These are phyloP conservation scores for Erannis defoliaria DNA, from an alignment of 2,888 invertebrate genomes.

Conservation along the genomic window DNA sequence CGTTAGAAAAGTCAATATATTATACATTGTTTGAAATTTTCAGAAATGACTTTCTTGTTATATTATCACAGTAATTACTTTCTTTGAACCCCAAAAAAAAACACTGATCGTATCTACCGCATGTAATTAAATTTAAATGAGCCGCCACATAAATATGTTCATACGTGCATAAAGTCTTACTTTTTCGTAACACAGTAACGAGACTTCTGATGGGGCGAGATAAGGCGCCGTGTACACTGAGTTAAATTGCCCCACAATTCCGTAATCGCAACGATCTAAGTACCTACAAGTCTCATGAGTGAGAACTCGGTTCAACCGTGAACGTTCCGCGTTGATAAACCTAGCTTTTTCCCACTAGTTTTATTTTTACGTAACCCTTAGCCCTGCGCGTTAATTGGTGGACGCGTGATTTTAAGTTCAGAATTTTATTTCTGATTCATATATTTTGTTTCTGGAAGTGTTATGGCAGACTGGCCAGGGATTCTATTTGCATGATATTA, in stretches of 20 bases:
- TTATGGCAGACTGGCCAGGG: conserved; percentile 35
- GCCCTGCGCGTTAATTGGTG: conserved; percentile 61
- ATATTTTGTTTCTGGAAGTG: conserved; percentile 32
- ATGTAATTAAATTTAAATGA: conserved; percentile 59
- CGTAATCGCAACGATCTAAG: conserved; percentile 74
- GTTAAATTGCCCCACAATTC: conserved; percentile 71
- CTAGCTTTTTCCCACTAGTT: conserved; percentile 76
- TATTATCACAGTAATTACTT: conserved; percentile 17
- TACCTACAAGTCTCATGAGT: conserved; percentile 48
- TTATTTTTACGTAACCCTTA: conserved; percentile 60
- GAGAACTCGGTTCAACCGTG: conserved; percentile 74
- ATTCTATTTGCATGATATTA: conserved; percentile 38
- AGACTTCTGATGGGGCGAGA: conserved; percentile 56
- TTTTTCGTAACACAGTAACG: conserved; percentile 54
- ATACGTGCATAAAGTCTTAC: conserved; percentile 55
- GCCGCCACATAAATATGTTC: conserved; percentile 44
- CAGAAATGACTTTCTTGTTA: background rate
- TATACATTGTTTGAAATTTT: background rate
- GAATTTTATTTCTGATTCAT: conserved; percentile 20
- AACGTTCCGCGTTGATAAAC: conserved; percentile 78
- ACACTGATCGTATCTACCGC: conserved; percentile 30
- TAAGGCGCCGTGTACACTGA: conserved; percentile 58
- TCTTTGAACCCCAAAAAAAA: conserved; percentile 26
- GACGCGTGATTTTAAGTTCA: conserved; percentile 48
- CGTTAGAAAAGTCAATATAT: background rate